Evolutionary conservation across 2,888 invertebrate species (phyloP).

Genomic region (Drosophila merina): DNA sequence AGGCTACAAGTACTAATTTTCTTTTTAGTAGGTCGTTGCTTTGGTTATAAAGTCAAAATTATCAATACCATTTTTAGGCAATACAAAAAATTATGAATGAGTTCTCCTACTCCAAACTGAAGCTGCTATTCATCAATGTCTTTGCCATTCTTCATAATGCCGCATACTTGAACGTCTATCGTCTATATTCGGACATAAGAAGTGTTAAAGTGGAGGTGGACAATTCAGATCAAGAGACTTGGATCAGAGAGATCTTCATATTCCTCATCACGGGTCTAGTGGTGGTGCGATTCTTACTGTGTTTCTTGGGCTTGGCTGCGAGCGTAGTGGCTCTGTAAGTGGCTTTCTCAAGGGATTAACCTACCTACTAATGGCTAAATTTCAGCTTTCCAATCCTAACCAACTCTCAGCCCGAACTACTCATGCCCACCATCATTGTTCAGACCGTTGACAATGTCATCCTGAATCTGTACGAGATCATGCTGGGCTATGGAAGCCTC

Average conservation of each 20-base stretch:
- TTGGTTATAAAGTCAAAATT: not conserved
- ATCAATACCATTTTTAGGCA: not conserved
- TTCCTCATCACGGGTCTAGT: constrained; percentile 71
- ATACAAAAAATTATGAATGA: constrained; percentile 44
- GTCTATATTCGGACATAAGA: constrained; percentile 66
- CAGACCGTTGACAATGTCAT: constrained; percentile 74
- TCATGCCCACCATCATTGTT: constrained; percentile 77
- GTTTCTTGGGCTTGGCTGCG: constrained; percentile 77
- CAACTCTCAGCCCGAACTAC: constrained; percentile 72
- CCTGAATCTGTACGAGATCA: constrained; percentile 69
- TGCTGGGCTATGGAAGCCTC: constrained; percentile 70
- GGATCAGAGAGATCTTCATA: constrained; percentile 66
- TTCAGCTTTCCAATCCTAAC: constrained; percentile 81
- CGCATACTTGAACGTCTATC: constrained; percentile 70
- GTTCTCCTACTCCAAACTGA: constrained; percentile 53
- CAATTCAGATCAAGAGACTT: constrained; percentile 46
- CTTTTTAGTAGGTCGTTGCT: constrained; percentile 3
- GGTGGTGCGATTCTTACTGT: constrained; percentile 71
- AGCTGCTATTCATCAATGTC: constrained; percentile 76
- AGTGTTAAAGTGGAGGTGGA: constrained; percentile 59
- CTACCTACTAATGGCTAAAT: not conserved
- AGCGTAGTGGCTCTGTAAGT: constrained; percentile 81
- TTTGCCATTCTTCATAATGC: constrained; percentile 74
- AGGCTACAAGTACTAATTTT: not conserved
- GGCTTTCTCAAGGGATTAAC: not conserved